Conservation (phyloP, 2,888 invertebrate species). For the Thecophora atra region DNA sequence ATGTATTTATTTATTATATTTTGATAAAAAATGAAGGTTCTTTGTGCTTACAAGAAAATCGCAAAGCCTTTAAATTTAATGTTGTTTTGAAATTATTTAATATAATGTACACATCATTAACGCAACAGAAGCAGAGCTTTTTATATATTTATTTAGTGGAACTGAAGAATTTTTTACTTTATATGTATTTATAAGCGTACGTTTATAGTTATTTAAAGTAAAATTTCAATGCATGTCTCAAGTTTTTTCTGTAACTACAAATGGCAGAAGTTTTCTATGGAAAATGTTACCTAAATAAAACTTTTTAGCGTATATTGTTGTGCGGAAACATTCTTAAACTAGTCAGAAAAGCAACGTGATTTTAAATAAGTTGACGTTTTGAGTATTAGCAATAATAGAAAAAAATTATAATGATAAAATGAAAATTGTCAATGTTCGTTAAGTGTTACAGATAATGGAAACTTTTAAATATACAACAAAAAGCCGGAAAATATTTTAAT, state of each 20-base stretch:
- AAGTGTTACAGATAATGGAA: background rate
- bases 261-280: background rate
- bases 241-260: background rate
- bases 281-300: slow-evolving; percentile 13
- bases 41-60: too few relatives aligned
- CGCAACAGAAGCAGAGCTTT: too few relatives aligned
- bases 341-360: slow-evolving; percentile 6
- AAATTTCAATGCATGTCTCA: background rate
- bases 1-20: too few relatives aligned
- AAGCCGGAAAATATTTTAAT: background rate
- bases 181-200: background rate
- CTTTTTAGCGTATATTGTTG: slow-evolving; percentile 4
- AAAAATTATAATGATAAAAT: background rate
- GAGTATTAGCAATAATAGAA: background rate
- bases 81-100: too few relatives aligned
- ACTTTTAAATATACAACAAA: background rate
- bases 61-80: too few relatives aligned
- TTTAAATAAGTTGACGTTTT: slow-evolving; percentile 2
- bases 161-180: background rate
- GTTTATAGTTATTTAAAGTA: background rate
- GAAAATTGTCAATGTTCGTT: too few relatives aligned
- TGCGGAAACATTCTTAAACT: background rate
- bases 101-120: too few relatives aligned
- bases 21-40: too few relatives aligned
- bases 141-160: too few relatives aligned